These are phyloP conservation scores for Gari tellinella DNA, from an alignment of 2,888 invertebrate genomes.

Conservation along the genomic window DNA sequence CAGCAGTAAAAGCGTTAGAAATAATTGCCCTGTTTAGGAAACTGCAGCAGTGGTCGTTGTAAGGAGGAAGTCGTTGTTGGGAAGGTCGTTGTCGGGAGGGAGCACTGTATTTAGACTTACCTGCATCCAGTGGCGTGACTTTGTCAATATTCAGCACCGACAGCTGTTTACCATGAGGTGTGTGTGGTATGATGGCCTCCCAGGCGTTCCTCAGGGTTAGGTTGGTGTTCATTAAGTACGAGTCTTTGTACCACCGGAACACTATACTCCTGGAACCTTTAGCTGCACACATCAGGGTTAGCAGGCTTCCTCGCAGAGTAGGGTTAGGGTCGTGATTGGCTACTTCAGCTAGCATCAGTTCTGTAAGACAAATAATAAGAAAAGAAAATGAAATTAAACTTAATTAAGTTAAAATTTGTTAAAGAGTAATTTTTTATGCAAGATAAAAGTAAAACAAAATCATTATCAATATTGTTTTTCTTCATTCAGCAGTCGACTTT, in stretches of 20 bases:
- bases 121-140: slow-evolving; percentile 74
- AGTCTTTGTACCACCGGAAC: slow-evolving; percentile 74
- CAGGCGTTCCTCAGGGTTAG: slow-evolving; percentile 68
- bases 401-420: no score
- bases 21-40: no score
- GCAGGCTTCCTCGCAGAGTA: slow-evolving; percentile 64
- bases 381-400: no score
- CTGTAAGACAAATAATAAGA: no score
- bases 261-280: slow-evolving; percentile 66
- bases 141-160: slow-evolving; percentile 76
- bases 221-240: slow-evolving; percentile 56
- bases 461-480: no score
- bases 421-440: no score
- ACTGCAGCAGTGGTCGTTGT: no score
- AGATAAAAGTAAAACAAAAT: no score
- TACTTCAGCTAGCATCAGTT: slow-evolving; percentile 64
- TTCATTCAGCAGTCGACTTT: no score
- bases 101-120: slow-evolving; percentile 62
- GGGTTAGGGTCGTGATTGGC: slow-evolving; percentile 65
- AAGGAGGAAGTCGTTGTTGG: no score
- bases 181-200: slow-evolving; percentile 68
- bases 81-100: no score
- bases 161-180: slow-evolving; percentile 67
- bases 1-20: no score
- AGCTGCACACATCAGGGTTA: slow-evolving; percentile 71